These are phyloP conservation scores for Agrotis exclamationis DNA, from an alignment of 2,888 invertebrate species.

Conservation along the genomic window DNA sequence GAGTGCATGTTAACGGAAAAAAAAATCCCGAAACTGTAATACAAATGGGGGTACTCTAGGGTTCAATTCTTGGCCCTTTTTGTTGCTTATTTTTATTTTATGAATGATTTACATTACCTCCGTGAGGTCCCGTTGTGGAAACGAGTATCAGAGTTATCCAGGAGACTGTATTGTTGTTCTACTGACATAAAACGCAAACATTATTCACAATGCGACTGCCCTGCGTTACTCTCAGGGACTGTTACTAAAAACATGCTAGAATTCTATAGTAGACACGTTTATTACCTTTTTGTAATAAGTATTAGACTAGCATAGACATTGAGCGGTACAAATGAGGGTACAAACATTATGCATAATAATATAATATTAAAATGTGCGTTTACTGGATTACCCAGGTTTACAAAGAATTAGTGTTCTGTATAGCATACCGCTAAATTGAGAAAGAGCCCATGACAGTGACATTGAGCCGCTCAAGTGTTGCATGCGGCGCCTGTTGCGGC, in stretches of 20 bases:
- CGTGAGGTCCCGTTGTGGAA: background rate
- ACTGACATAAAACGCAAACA: background rate
- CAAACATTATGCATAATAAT: no score
- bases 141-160: background rate
- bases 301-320: no score
- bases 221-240: background rate
- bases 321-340: no score
- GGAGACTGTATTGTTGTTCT: background rate
- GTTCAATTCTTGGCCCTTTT: no score
- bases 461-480: slow-evolving; percentile 21
- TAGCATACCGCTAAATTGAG: background rate
- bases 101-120: no score
- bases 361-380: background rate
- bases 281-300: no score
- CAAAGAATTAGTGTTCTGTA: background rate
- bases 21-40: no score
- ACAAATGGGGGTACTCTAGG: no score
- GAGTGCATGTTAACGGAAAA: no score
- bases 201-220: background rate
- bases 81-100: no score
- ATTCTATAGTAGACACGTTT: no score
- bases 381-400: no score
- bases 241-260: background rate
- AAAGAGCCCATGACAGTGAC: slow-evolving; percentile 26
- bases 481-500: background rate